These are phyloP conservation scores for Sabellastarte sp. DNA, from an alignment of 2,888 invertebrate species.

Conservation along the genomic window DNA sequence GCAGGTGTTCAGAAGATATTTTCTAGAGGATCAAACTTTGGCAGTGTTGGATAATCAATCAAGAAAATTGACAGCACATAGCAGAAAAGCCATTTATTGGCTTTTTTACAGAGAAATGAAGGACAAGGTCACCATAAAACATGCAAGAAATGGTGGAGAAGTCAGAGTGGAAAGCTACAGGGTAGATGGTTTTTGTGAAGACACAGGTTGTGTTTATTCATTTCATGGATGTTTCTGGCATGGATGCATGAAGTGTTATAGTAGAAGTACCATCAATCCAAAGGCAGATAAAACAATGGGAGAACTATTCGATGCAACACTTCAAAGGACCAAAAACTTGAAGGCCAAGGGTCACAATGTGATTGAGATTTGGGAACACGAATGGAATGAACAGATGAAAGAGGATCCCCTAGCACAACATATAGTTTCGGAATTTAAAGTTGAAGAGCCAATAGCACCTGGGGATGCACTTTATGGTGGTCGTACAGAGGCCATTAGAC, in stretches of 20 bases:
- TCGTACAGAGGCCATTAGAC: conserved; percentile 33
- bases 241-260: conserved; percentile 4
- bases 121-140: neutral
- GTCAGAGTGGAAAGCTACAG: neutral
- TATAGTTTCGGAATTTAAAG: conserved; percentile 22
- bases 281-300: neutral
- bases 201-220: neutral
- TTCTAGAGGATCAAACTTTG: neutral
- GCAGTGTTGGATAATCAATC: neutral
- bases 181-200: conserved; percentile 5
- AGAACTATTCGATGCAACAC: conserved; percentile 1
- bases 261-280: neutral
- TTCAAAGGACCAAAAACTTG: neutral
- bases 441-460: conserved; percentile 30
- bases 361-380: conserved; percentile 31
- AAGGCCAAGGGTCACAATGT: neutral
- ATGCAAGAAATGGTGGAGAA: conserved; percentile 6
- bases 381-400: conserved; percentile 26
- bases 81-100: conserved; percentile 4
- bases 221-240: conserved; percentile 10
- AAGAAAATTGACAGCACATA: too few species aligned
- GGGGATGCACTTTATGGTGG: conserved; percentile 41
- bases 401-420: conserved; percentile 12
- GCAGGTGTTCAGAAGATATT: neutral
- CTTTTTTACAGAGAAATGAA: neutral